Conservation (phyloP, 2,113 vertebrate genomes). For the Mugil cephalus region DNA sequence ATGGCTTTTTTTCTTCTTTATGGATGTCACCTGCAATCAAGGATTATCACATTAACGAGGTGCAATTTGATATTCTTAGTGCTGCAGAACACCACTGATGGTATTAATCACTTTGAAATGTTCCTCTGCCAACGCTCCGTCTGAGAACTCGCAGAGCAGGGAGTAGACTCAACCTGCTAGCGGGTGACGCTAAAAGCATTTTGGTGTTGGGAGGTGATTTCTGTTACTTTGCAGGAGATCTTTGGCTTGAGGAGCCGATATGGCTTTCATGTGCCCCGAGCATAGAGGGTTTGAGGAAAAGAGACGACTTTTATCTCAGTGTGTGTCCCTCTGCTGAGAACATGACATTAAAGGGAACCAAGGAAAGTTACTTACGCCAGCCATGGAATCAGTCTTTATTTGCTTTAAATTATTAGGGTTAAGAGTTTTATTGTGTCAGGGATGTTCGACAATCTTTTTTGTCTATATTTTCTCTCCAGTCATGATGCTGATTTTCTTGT, state of each 20-base stretch:
- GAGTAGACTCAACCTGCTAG: slow-evolving; percentile 32
- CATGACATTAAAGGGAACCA: slow-evolving; percentile 58
- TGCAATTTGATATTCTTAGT: slow-evolving; percentile 68
- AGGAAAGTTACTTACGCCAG: slow-evolving; percentile 24
- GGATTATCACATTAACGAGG: slow-evolving; percentile 65
- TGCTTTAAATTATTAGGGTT: background rate
- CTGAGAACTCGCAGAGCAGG: slow-evolving; percentile 12
- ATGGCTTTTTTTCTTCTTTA: slow-evolving; percentile 47
- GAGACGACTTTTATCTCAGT: slow-evolving; percentile 61
- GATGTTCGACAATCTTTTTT: too few species aligned
- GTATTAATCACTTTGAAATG: slow-evolving; percentile 51
- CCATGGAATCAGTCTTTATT: slow-evolving; percentile 4
- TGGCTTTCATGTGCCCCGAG: slow-evolving; percentile 42
- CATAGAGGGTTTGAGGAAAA: slow-evolving; percentile 13
- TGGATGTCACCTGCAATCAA: slow-evolving; percentile 56
- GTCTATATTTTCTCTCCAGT: too few species aligned
- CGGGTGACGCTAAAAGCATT: slow-evolving; percentile 59
- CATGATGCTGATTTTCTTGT: too few species aligned
- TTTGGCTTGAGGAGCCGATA: slow-evolving; percentile 38
- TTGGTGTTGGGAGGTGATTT: slow-evolving; percentile 60
- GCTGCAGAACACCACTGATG: slow-evolving; percentile 49
- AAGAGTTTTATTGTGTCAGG: too few species aligned
- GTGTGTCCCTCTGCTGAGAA: slow-evolving; percentile 50
- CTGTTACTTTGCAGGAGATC: slow-evolving; percentile 46
- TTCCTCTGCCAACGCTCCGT: slow-evolving; percentile 19